Evolutionary conservation across 2,888 invertebrate genomes (phyloP).

Genomic region (Lypha dubia): DNA sequence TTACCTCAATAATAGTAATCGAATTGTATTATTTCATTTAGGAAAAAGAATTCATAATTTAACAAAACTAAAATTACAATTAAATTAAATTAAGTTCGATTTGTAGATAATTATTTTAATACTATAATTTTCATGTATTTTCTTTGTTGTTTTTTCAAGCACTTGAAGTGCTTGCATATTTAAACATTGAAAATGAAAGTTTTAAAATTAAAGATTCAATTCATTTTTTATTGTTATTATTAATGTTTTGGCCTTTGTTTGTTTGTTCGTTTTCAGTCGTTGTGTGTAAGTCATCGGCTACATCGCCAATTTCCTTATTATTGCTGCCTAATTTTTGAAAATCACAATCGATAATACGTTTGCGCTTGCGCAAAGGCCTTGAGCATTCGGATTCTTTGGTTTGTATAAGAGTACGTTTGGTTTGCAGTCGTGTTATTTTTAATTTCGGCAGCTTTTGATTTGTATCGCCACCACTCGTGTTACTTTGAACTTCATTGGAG

Average conservation of each 20-base stretch:
- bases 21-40: constrained; percentile 12
- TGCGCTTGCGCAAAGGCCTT: constrained; percentile 86
- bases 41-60: constrained; percentile 2
- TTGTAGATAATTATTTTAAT: constrained; percentile 27
- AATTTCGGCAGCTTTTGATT: constrained; percentile 86
- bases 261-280: constrained; percentile 70
- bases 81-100: constrained; percentile 18
- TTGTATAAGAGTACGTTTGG: constrained; percentile 82
- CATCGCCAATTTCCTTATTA: constrained; percentile 40
- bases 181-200: background rate
- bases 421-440: constrained; percentile 86
- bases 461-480: constrained; percentile 73
- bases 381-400: constrained; percentile 84
- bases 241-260: constrained; percentile 69
- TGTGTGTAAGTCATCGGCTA: constrained; percentile 41
- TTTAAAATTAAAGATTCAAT: constrained; percentile 8
- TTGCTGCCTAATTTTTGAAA: constrained; percentile 79
- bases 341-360: constrained; percentile 86
- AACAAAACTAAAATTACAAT: constrained; percentile 35
- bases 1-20: constrained; percentile 1
- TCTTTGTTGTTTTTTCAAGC: constrained; percentile 32
- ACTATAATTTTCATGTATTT: constrained; percentile 14
- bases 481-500: constrained; percentile 24
- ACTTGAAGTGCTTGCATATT: constrained; percentile 64
- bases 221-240: constrained; percentile 66